Conservation (phyloP, 2,113 vertebrate species). For the Corythaixoides concolor region DNA sequence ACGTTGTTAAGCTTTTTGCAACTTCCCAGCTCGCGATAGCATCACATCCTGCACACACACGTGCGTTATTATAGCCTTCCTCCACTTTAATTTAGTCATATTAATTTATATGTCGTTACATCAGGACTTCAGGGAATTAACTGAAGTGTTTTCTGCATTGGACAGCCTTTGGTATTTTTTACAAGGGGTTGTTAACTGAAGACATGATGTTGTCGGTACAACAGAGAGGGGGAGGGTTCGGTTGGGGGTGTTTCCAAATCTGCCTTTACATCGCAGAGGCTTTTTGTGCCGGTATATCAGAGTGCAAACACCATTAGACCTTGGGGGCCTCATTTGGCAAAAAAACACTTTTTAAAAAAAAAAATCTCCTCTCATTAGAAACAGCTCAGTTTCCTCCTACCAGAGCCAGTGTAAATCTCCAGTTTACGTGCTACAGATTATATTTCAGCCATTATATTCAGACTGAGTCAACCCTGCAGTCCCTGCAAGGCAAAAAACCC, state of each 20-base stretch:
- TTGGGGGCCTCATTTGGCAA: background rate
- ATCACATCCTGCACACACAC: background rate
- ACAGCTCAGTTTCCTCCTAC: background rate
- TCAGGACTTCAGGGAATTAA: background rate
- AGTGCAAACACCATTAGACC: background rate
- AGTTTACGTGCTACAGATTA: background rate
- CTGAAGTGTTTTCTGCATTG: background rate
- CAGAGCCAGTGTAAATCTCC: background rate
- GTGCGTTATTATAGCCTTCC: background rate
- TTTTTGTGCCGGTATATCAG: background rate
- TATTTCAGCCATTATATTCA: background rate
- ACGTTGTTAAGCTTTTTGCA: background rate
- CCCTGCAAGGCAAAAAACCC: background rate
- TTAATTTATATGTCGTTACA: background rate
- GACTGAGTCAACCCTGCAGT: background rate
- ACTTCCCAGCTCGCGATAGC: background rate
- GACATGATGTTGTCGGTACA: fast-evolving
- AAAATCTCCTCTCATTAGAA: background rate
- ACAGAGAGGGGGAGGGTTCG: background rate
- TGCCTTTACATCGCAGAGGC: background rate
- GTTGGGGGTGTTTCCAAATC: background rate
- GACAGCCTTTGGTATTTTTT: background rate
- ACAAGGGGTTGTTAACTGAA: background rate
- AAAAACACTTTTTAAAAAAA: background rate
- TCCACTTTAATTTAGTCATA: background rate